These are phyloP conservation scores for Cercocebus atys DNA, from an alignment of 2,113 vertebrate species.

Conservation along the genomic window DNA sequence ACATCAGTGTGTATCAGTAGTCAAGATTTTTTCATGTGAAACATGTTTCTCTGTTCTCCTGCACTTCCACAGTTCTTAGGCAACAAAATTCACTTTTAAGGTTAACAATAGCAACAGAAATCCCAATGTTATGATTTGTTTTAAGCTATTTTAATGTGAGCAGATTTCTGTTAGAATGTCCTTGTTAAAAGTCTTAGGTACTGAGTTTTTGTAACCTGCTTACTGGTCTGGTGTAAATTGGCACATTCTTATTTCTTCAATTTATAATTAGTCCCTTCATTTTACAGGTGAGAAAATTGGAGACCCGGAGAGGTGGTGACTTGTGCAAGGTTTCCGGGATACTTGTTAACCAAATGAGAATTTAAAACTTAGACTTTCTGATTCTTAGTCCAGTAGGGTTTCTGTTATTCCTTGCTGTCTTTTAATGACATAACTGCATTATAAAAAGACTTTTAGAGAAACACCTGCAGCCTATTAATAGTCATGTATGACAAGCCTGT, in stretches of 20 bases:
- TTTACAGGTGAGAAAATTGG: conserved; percentile 32
- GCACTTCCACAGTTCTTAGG: not conserved
- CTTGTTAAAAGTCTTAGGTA: not conserved
- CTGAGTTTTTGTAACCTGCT: not conserved
- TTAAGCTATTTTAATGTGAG: conserved; percentile 23
- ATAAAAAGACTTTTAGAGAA: conserved; percentile 68
- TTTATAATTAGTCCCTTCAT: not conserved
- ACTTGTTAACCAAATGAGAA: conserved; percentile 17
- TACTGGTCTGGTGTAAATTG: not conserved
- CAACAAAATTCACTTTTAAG: conserved; percentile 1
- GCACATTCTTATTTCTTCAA: not conserved
- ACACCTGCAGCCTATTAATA: conserved; percentile 81
- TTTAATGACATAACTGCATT: conserved; percentile 71
- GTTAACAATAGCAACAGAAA: not conserved
- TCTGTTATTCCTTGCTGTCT: not conserved
- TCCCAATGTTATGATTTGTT: not conserved
- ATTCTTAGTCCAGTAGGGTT: conserved; percentile 33
- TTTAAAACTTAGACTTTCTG: conserved; percentile 39
- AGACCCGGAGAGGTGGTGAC: not conserved
- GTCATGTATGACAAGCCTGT: conserved; percentile 75
- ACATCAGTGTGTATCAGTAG: not conserved
- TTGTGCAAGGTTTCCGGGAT: not conserved
- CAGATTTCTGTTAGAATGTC: conserved; percentile 29
- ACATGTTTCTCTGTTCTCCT: not conserved
- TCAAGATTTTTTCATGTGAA: not conserved